These are phyloP conservation scores for Philereme vetulata DNA, from an alignment of 2,888 invertebrate genomes.

Conservation along the genomic window DNA sequence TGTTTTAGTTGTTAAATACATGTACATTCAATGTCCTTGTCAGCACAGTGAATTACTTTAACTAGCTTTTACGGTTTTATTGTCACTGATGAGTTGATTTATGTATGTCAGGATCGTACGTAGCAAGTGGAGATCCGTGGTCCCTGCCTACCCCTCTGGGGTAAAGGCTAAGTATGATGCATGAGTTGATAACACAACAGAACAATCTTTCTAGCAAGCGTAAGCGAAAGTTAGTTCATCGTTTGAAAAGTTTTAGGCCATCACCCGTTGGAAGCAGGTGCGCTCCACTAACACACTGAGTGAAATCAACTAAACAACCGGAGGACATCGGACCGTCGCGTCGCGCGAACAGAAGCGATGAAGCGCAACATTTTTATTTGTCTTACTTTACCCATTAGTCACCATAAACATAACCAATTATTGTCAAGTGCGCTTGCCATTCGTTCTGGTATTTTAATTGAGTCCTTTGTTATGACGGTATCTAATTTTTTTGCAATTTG, in stretches of 20 bases:
- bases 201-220: too few species aligned
- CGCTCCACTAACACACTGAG: slow-evolving; percentile 55
- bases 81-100: too few species aligned
- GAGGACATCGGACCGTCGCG: slow-evolving; percentile 35
- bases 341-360: slow-evolving; percentile 42
- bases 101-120: too few species aligned
- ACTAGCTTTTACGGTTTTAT: too few species aligned
- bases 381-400: slow-evolving; percentile 50
- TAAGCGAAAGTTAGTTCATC: slow-evolving; percentile 2
- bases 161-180: too few species aligned
- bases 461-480: background rate
- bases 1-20: too few species aligned
- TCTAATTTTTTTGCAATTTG: too few species aligned
- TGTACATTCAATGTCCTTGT: too few species aligned
- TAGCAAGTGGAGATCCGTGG: too few species aligned
- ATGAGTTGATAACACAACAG: too few species aligned
- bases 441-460: background rate
- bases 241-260: slow-evolving; percentile 17
- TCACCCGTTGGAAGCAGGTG: slow-evolving; percentile 46
- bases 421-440: background rate
- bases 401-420: slow-evolving; percentile 39
- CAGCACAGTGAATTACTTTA: too few species aligned
- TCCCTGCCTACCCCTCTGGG: too few species aligned
- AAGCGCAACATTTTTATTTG: slow-evolving; percentile 48
- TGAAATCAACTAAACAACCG: slow-evolving; percentile 47